Evolutionary conservation across 1,140 invertebrate species (phyloP).

Genomic region (Euwallacea fornicatus): DNA sequence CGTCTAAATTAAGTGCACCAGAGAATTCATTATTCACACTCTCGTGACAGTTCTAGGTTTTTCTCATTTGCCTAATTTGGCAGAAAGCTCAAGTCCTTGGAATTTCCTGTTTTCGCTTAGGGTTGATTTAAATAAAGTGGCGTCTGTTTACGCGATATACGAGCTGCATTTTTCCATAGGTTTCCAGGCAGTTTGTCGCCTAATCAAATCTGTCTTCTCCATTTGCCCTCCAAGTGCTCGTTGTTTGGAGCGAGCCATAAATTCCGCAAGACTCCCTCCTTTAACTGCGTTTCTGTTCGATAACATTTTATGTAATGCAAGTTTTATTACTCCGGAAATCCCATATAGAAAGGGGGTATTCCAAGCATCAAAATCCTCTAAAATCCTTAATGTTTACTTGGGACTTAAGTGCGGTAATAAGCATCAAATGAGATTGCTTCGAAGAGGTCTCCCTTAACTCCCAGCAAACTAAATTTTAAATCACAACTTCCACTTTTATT

Average conservation of each 20-base stretch:
- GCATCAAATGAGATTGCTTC: constrained; percentile 19
- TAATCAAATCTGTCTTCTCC: constrained; percentile 1
- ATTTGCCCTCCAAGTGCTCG: not conserved
- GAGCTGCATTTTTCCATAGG: not conserved
- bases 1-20: constrained; percentile 1
- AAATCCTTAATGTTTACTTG: constrained; percentile 13
- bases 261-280: not conserved
- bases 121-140: too few relatives aligned
- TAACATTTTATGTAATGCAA: constrained; percentile 10
- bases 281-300: constrained; percentile 3
- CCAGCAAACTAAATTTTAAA: constrained; percentile 9
- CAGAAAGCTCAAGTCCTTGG: not conserved
- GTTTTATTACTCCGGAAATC: constrained; percentile 10
- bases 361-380: constrained; percentile 17
- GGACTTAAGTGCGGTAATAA: constrained; percentile 23
- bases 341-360: constrained; percentile 5
- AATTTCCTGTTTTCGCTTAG: not conserved
- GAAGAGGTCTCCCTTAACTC: not conserved
- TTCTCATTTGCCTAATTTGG: not conserved
- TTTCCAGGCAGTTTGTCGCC: not conserved
- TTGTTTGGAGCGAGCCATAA: not conserved
- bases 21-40: constrained; percentile 4
- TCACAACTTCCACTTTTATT: constrained; percentile 6
- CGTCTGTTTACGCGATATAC: not conserved
- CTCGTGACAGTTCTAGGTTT: constrained; percentile 1